Percentiles rank a stretch among this genome's conserved stretches.
Evolutionary conservation across 2,113 vertebrate genomes (phyloP).

Genomic region (Saccopteryx leptura): DNA sequence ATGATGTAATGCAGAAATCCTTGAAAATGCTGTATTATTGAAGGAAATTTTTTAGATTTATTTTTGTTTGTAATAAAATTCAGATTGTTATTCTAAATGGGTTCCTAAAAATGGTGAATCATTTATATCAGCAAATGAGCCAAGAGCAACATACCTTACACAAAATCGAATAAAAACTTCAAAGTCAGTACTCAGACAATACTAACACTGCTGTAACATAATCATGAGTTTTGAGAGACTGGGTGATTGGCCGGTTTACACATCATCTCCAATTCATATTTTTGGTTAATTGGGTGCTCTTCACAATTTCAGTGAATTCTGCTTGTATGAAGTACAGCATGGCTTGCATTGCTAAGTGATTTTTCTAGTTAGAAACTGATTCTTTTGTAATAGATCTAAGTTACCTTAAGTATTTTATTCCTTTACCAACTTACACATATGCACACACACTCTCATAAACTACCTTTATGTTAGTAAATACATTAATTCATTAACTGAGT

Average conservation of each 20-base stretch:
- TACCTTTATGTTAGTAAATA: constrained; percentile 11
- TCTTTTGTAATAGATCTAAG: not conserved
- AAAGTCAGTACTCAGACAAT: constrained; percentile 64
- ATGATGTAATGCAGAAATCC: constrained; percentile 83
- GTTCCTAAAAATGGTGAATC: constrained; percentile 82
- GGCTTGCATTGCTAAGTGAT: not conserved
- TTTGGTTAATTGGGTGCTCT: not conserved
- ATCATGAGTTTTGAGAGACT: constrained; percentile 57
- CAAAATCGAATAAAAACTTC: constrained; percentile 81
- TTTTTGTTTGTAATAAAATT: constrained; percentile 85
- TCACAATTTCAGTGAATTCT: not conserved
- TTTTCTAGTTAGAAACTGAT: constrained; percentile 3
- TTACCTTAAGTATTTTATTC: constrained; percentile 45
- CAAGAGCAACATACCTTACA: constrained; percentile 58
- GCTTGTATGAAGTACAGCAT: not conserved
- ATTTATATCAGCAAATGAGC: constrained; percentile 82
- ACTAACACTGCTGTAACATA: not conserved
- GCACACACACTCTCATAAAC: not conserved
- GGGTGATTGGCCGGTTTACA: not conserved
- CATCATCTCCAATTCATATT: not conserved
- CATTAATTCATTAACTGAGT: not conserved
- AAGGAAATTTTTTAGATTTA: constrained; percentile 82
- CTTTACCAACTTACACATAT: not conserved
- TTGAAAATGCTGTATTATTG: constrained; percentile 85
- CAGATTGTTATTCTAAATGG: constrained; percentile 85